Evolutionary conservation across 2,797 vertebrate species (phyloP).

Genomic region (Schizopygopsis pylzovi): DNA sequence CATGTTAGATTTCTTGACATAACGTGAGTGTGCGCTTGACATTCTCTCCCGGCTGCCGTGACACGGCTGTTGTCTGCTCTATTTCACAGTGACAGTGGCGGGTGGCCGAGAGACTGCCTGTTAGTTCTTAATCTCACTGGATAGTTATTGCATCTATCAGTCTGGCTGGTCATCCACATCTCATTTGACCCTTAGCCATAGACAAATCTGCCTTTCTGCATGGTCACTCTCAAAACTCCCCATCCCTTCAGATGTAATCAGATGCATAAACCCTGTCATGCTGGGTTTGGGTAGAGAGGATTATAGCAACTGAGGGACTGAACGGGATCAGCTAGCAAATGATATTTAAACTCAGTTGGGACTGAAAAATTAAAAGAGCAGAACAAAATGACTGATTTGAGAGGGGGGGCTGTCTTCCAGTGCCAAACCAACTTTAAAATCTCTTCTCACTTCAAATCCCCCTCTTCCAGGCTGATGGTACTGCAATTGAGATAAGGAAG

Average conservation of each 20-base stretch:
- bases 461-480: conserved; percentile 56
- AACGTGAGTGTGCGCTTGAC: conserved; percentile 38
- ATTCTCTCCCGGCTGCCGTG: conserved; percentile 33
- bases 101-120: conserved; percentile 44
- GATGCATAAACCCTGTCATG: conserved; percentile 27
- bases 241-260: conserved; percentile 65
- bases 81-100: conserved; percentile 38
- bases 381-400: neutral
- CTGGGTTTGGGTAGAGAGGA: conserved; percentile 49
- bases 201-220: conserved; percentile 25
- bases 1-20: conserved; percentile 34
- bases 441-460: conserved; percentile 4
- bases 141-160: conserved; percentile 53
- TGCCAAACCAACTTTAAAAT: conserved; percentile 6
- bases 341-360: conserved; percentile 39
- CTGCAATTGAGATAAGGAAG: conserved; percentile 74
- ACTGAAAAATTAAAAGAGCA: conserved; percentile 6
- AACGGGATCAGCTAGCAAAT: conserved; percentile 36
- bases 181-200: conserved; percentile 42
- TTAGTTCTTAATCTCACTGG: conserved; percentile 29
- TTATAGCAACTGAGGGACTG: conserved; percentile 44
- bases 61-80: conserved; percentile 36
- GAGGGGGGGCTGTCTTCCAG: conserved; percentile 12
- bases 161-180: conserved; percentile 46
- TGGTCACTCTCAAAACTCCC: conserved; percentile 34